A percentile compares a stretch with the other conserved stretches of the same genome.
phyloP scores from a whole-genome alignment of 1,140 invertebrate genomes.

The Leptoteleia sp. region DNA sequence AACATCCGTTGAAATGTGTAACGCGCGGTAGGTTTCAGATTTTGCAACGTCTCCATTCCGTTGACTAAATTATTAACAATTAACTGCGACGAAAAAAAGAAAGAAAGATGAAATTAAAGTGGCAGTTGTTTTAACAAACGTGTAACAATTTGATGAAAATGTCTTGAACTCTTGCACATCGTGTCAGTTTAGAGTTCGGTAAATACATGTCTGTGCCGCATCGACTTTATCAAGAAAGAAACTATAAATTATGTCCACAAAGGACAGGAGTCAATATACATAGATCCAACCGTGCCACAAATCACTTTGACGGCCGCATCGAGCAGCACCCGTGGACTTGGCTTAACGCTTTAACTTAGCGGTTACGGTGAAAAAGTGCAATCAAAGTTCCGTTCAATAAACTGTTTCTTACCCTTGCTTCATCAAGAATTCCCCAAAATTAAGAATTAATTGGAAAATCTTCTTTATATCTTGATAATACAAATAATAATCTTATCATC shows the following conservation, averaged over 20 bases:
- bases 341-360: conserved; percentile 10
- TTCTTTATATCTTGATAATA: too few relatives aligned
- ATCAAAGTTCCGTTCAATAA: too few relatives aligned
- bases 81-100: too few relatives aligned
- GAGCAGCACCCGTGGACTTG: too few relatives aligned
- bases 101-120: not conserved
- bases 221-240: conserved; percentile 54
- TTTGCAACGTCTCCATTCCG: too few relatives aligned
- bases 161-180: conserved; percentile 2
- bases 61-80: too few relatives aligned
- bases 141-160: conserved; percentile 17
- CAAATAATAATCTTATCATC: too few relatives aligned
- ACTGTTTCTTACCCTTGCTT: too few relatives aligned
- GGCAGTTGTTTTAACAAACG: not conserved
- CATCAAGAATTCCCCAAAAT: too few relatives aligned
- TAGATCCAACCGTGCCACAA: conserved; percentile 24
- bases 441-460: too few relatives aligned
- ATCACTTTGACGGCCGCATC: conserved; percentile 37
- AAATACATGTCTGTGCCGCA: conserved; percentile 31
- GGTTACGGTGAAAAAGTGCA: not conserved
- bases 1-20: too few relatives aligned
- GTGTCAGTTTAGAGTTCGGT: conserved; percentile 18
- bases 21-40: too few relatives aligned
- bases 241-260: conserved; percentile 57
- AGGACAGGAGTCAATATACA: conserved; percentile 50